Base-by-base conservation (phyloP, 2,888 invertebrate genomes). In the Tachina fera region DNA sequence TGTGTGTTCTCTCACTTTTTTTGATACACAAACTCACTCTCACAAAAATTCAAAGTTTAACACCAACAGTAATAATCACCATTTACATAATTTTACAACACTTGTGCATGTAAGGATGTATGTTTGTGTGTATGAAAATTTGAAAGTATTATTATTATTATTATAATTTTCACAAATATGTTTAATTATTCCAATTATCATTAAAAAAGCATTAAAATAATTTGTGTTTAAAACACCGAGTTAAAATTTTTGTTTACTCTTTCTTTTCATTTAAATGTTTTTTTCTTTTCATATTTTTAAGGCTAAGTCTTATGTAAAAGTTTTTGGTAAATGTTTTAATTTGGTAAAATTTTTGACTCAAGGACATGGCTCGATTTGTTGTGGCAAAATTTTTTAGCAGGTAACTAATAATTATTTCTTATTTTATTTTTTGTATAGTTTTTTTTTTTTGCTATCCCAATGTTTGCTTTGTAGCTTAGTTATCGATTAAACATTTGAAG, bases 311-410 rank as follows among this genome's bases (percentile, higher is more conserved):
- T 65, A 88, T 88, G 80, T 88, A 91, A 87, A 90, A 87, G 83
- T 89, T 89, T 74, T 88, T 89, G 10, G 91, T 91, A 84, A 89
- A 91, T 87, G 86, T 89, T 88, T 88, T 89, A 77, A 91, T 91
- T 89, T 90, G 89, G 80, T 87, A 89, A 74, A 91, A 90, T 87
- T 91, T 91, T 77, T 91, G 90, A 84, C 89, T 88, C 88, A 91
- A 88, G 88, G 91, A 90, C 91, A 91, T 91, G n/a, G 53, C 88
- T 70, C 14, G 8, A 1, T 31, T 31, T 31, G 31, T 31, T 31
- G 31, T 31, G 31, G 31, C 6, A 31, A 31, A 31, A 31, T 6
- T 31, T 6, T 41, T n/a, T 49, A n/a, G 22, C 11, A 9, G n/a
- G 53, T 22, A 31, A 31, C 31, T 1, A 31, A 31, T 31, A 31